Evolutionary conservation across 1,140 invertebrate genomes (phyloP).

Genomic region (Drosophila melanica): DNA sequence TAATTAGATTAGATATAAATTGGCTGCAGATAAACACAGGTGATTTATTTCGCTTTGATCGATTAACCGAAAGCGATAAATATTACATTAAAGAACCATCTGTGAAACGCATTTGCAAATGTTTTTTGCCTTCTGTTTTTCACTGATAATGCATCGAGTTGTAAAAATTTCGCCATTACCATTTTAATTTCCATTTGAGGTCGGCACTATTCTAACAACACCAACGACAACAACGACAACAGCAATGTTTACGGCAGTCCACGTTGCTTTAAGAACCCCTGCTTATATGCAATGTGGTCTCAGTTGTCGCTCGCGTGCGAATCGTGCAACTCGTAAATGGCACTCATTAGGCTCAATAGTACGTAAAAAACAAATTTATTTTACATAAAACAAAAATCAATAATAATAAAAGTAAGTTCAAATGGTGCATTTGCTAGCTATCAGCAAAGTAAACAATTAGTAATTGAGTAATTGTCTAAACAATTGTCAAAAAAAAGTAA

Average conservation of each 20-base stretch:
- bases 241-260: not conserved
- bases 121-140: conserved; percentile 8
- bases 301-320: conserved; percentile 20
- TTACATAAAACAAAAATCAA: not conserved
- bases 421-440: not conserved
- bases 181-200: conserved; percentile 13
- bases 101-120: conserved; percentile 8
- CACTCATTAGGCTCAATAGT: not conserved
- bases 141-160: conserved; percentile 16
- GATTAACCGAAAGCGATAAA: conserved; percentile 8
- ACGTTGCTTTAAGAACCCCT: conserved; percentile 15
- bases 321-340: conserved; percentile 9
- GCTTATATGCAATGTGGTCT: not conserved
- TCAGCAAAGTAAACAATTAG: not conserved
- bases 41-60: conserved; percentile 1
- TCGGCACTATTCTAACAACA: not conserved
- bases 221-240: not conserved
- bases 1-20: too few relatives aligned
- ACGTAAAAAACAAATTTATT: not conserved
- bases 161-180: conserved; percentile 11
- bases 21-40: not conserved
- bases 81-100: conserved; percentile 6
- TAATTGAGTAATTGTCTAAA: not conserved
- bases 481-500: not conserved
- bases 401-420: not conserved